Percentiles rank a stretch among this genome's conserved stretches.
phyloP scores from a whole-genome alignment of 2,888 invertebrate species.

The Campoplex nolae region DNA sequence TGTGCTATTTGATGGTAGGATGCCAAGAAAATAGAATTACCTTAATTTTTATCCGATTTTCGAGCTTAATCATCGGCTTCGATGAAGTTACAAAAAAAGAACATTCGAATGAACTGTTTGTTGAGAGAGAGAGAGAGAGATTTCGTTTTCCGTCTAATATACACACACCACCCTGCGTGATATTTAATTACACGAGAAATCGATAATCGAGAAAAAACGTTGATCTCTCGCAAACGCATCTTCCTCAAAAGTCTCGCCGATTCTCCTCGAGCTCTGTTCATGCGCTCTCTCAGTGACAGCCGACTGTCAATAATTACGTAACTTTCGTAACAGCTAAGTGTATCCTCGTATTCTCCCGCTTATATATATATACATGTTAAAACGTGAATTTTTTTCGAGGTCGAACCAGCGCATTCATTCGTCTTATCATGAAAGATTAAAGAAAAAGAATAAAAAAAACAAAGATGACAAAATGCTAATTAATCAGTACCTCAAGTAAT shows the following conservation, averaged over 20 bases:
- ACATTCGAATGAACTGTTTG: background rate
- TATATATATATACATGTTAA: slow-evolving; percentile 5
- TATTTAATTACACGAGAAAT: slow-evolving; percentile 10
- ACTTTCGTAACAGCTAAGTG: slow-evolving; percentile 3
- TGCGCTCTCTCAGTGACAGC: slow-evolving; percentile 68
- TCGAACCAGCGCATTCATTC: slow-evolving; percentile 63
- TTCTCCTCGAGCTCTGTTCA: slow-evolving; percentile 11
- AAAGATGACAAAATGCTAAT: background rate
- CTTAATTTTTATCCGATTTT: background rate
- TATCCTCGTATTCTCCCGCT: slow-evolving; percentile 41
- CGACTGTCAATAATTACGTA: slow-evolving; percentile 71
- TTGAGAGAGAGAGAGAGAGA: background rate
- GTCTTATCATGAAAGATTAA: slow-evolving; percentile 38
- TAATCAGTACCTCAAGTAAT: slow-evolving; percentile 32
- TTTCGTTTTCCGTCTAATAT: background rate
- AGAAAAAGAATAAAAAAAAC: background rate
- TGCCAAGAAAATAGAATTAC: slow-evolving; percentile 51
- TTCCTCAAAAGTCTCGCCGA: slow-evolving; percentile 1
- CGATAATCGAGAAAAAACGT: slow-evolving; percentile 1
- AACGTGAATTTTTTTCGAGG: slow-evolving; percentile 61
- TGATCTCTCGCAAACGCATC: background rate
- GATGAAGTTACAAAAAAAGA: background rate
- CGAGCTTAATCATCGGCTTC: background rate
- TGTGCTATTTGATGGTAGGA: slow-evolving; percentile 40
- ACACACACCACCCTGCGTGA: background rate